Evolutionary conservation across 2,888 invertebrate species (phyloP), one percentile per base, ranked within the genome.

Genomic region (Didymodactylos carnosus): DNA sequence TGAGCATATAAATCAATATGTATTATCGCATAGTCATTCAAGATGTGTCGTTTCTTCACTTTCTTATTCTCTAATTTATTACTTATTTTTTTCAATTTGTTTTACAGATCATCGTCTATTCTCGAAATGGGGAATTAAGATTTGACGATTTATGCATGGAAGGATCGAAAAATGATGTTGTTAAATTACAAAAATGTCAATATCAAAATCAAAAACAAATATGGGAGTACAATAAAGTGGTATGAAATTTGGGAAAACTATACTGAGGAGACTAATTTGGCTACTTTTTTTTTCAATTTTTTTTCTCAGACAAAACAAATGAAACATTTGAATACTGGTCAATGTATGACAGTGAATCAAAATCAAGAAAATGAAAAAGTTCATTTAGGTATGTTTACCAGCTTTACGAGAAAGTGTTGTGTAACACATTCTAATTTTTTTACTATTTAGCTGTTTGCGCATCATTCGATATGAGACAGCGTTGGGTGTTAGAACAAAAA

Each of bases 221-320:
- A 69, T 74, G 74, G 74, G 49, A 74, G 25, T 74, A 74, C 27
- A 71, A 74, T 43, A 71, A 74, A 10, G 53, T 29, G n/a, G 53
- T 53, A 53, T n/a, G n/a, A 19, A 35, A 8, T 53, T 7, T 16
- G 6, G 3, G 2, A 19, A 19, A 3, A 29, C 11, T 51, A 14
- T 27, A 0, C 7, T 53, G 2, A 5, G 13, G 19, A 53, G 35
- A 10, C 8, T 16, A 53, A 29, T n/a, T n/a, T n/a, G n/a, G n/a
- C n/a, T n/a, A n/a, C n/a, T n/a, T n/a, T n/a, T n/a, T n/a, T n/a
- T n/a, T n/a, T n/a, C n/a, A 1, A 16, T 27, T 14, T 53, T 6
- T 19, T 35, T 16, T 29, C 35, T 35, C 10, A 53, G 53, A 29
- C 53, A 53, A 53, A 53, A 29, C 35, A 35, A 35, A 53, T 53